phyloP scores from a whole-genome alignment of 1,140 invertebrate species.

The Lepidurus packardi region DNA sequence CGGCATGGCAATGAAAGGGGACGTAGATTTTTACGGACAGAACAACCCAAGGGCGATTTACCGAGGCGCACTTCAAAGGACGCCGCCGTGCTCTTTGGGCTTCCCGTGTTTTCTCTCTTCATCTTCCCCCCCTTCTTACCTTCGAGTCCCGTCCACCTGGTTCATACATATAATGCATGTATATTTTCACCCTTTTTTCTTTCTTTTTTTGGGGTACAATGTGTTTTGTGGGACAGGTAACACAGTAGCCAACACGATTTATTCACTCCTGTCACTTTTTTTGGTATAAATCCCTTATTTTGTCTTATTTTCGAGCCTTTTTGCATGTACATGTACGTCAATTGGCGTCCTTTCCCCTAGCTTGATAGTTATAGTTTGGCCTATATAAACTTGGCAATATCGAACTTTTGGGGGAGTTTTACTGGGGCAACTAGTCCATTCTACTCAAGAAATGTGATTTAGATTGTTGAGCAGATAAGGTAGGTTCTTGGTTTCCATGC shows the following conservation, averaged over 20 bases:
- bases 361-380: neutral
- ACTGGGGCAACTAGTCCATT: too few species aligned
- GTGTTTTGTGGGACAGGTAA: neutral
- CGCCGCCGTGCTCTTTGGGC: neutral
- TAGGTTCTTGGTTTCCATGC: neutral
- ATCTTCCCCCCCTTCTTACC: neutral
- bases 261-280: neutral
- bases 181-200: neutral
- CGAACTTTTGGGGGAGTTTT: too few species aligned
- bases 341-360: neutral
- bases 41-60: conserved; percentile 19
- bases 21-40: conserved; percentile 15
- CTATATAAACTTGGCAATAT: neutral
- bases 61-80: conserved; percentile 5
- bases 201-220: neutral
- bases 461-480: neutral
- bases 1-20: conserved; percentile 20
- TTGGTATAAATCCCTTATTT: neutral
- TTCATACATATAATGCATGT: neutral
- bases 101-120: conserved; percentile 8
- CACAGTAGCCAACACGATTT: conserved; percentile 10
- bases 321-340: neutral
- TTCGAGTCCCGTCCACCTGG: neutral
- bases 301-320: neutral
- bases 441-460: too few species aligned